Evolutionary conservation across 2,113 vertebrate genomes (phyloP).

Genomic region (Gallinago jamesoni): DNA sequence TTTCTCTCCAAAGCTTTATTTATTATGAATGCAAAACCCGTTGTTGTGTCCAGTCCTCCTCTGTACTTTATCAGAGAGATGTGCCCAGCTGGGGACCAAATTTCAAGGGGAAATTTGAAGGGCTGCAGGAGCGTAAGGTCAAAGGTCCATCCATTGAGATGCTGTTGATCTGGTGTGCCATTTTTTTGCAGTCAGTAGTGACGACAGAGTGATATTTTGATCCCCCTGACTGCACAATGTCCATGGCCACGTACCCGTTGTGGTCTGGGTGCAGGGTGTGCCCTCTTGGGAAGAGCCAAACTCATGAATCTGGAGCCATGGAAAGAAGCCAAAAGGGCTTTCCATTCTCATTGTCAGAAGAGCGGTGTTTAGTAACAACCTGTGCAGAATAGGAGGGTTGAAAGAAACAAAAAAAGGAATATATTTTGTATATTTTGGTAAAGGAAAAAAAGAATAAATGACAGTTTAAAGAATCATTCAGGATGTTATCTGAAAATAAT

Average conservation of each 20-base stretch:
- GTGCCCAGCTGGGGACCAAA: not conserved
- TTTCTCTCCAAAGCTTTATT: not conserved
- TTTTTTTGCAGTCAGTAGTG: not conserved
- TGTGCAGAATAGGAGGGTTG: not conserved
- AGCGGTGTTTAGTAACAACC: not conserved
- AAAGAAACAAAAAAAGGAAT: not conserved
- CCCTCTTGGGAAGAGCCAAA: not conserved
- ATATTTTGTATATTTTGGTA: not conserved
- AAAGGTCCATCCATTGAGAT: not conserved
- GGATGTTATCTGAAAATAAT: not conserved
- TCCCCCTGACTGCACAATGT: not conserved
- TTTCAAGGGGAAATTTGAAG: not conserved
- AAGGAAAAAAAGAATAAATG: not conserved
- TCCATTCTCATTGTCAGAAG: not conserved
- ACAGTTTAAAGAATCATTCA: not conserved
- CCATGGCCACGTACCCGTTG: not conserved
- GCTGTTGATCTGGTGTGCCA: not conserved
- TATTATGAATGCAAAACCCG: not conserved
- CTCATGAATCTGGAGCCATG: not conserved
- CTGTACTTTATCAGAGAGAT: not conserved
- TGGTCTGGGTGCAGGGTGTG: not conserved
- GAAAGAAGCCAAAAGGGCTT: not conserved
- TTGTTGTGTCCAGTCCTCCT: not conserved
- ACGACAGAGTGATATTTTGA: not conserved
- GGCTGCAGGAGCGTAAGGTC: not conserved